Conservation (phyloP, 1,140 invertebrate genomes). For the Stenopsyche tienmushanensis region DNA sequence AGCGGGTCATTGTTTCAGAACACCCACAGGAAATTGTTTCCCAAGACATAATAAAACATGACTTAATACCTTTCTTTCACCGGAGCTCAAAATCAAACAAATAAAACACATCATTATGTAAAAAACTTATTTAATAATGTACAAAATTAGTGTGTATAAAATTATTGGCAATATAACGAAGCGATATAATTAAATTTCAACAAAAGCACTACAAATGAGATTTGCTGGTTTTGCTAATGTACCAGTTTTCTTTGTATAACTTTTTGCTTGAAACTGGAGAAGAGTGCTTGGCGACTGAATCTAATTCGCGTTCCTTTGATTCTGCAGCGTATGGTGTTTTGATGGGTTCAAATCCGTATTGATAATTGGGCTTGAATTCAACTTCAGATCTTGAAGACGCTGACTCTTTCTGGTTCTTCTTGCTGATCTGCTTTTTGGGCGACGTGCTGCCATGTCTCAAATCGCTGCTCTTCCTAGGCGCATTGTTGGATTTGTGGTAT, state of each 20-base stretch:
- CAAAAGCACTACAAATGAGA: slow-evolving; percentile 9
- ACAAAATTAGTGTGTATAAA: slow-evolving; percentile 3
- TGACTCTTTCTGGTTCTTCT: slow-evolving; percentile 19
- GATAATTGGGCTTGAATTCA: slow-evolving; percentile 51
- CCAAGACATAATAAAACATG: too few species aligned
- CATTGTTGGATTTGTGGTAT: slow-evolving; percentile 28
- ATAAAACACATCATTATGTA: slow-evolving; percentile 4
- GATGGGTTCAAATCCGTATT: slow-evolving; percentile 54
- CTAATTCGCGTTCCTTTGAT: slow-evolving; percentile 47
- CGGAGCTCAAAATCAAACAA: too few species aligned
- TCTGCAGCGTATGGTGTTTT: slow-evolving; percentile 41
- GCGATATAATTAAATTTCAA: background rate
- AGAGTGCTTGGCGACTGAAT: slow-evolving; percentile 48
- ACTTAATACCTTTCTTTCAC: too few species aligned
- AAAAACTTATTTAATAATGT: slow-evolving; percentile 8
- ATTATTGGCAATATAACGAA: background rate
- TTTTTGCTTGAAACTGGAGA: slow-evolving; percentile 50
- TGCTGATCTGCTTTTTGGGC: slow-evolving; percentile 10
- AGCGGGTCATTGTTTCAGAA: background rate
- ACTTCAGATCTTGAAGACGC: slow-evolving; percentile 16
- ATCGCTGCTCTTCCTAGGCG: slow-evolving; percentile 6
- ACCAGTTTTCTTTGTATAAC: slow-evolving; percentile 53
- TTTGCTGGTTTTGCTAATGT: slow-evolving; percentile 50
- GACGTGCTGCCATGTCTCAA: slow-evolving; percentile 15
- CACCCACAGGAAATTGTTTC: too few species aligned